Base-by-base conservation (phyloP, 2,113 vertebrate species). In the Ceyx margarethae region DNA sequence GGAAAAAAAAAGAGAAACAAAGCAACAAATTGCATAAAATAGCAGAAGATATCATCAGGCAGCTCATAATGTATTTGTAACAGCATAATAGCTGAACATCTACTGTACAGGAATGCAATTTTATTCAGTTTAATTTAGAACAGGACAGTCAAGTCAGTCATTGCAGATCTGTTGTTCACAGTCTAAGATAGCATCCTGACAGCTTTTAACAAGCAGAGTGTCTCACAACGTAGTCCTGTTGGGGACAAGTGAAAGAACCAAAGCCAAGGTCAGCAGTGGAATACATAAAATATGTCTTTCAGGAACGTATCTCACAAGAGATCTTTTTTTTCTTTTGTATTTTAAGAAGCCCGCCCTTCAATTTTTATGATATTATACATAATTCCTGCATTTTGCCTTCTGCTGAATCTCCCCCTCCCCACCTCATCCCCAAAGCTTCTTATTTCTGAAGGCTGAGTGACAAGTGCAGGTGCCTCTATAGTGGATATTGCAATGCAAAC, bases 41-140 rank as follows among this genome's bases (percentile, higher is more conserved):
- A 92, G 64, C 79, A 58, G 40, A 87, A 69, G 61, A 71, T 79
- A 90, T 74, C 50, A 58, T 50, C 31, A 83, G 43, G 62, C 35
- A 3, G 25, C 84, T 95, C 56, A 71, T 74, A 95, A 91, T 82
- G 84, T 87, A 74, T 90, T 90, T 87, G 71, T 87, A 95, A 83
- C 56, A 93, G 85, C 81, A 89, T 94, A 91, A 91, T 74, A 81
- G 72, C 67, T 57, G 42, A 73, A 88, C 45, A 81, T 85, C 78
- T 92, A 45, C 76, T 92, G 85, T 88, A 93, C 84, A 3, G 7
- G n/a, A 88, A 85, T 42, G 77, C 65, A 66, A 76, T 96, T 97
- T 92, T 94, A 95, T 87, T 91, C 91, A 85, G 40, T 91, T 84
- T 81, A 87, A 91, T 96, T 95, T 90, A 93, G 76, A 40, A 66